These are phyloP conservation scores for Calliopsis andreniformis DNA, from an alignment of 1,140 invertebrate genomes.

Conservation along the genomic window DNA sequence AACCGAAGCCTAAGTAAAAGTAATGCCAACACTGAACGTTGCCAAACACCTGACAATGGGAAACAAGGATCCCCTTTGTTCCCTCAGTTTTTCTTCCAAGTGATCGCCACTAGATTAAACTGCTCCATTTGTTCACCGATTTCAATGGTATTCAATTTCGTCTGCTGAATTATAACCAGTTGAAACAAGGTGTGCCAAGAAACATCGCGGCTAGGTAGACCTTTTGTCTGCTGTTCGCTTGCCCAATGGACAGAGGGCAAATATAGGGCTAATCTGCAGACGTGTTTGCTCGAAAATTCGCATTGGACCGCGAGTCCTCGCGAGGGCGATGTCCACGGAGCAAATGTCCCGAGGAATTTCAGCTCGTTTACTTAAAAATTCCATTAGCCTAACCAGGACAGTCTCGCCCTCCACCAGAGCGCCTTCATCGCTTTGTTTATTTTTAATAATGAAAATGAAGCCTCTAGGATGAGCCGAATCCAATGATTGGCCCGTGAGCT, in stretches of 20 bases:
- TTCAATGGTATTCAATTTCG: no score
- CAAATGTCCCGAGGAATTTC: slow-evolving; percentile 51
- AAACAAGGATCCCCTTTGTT: no score
- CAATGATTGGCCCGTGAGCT: slow-evolving; percentile 27
- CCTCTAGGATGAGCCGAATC: background rate
- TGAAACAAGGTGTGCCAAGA: no score
- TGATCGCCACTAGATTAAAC: no score
- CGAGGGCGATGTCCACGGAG: slow-evolving; percentile 5
- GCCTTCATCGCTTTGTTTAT: slow-evolving; percentile 48
- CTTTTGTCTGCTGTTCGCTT: slow-evolving; percentile 13
- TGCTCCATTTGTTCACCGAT: no score
- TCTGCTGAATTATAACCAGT: no score
- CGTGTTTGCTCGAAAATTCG: slow-evolving; percentile 59
- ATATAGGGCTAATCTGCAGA: slow-evolving; percentile 58
- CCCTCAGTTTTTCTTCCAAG: no score
- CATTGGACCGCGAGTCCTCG: slow-evolving; percentile 29
- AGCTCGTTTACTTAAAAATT: slow-evolving; percentile 62
- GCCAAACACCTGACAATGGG: no score
- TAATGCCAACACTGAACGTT: no score
- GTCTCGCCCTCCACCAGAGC: background rate
- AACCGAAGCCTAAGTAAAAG: no score
- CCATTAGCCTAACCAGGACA: slow-evolving; percentile 46
- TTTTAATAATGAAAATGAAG: slow-evolving; percentile 62
- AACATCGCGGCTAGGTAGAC: no score
- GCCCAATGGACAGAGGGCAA: slow-evolving; percentile 45